Base-by-base conservation (phyloP, 2,797 vertebrate genomes). In the Momotus momota region DNA sequence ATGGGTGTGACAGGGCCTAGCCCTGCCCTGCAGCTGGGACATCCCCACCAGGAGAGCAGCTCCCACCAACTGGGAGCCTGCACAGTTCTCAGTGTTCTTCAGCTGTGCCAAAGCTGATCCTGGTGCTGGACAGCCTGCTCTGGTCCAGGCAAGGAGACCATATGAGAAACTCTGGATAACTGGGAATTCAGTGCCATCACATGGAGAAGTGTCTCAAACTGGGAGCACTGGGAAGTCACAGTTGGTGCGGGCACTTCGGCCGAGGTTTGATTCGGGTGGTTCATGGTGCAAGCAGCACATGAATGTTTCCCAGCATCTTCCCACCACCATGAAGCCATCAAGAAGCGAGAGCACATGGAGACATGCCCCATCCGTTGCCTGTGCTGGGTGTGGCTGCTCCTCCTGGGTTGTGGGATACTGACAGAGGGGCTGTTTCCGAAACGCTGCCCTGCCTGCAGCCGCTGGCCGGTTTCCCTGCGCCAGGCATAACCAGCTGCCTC, bases 31-130 rank as follows among this genome's bases (percentile, higher is more conserved):
- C 73, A 52, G 71, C 69, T 29, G 61, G 26, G 81, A 81, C 13
- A 4, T 23, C 51, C 54, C 38, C 4, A 2, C 69, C 0, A 1
- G 35, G 55, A 78, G n/a, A 54, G 60, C 71, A 22, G 87, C 46
- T 46, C 54, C 58, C 1, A 1, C 35, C 0, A 0, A 0, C n/a
- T 2, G 26, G 46, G 65, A 88, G 41, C 57, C 33, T 0, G 0
- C 0, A 0, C 0, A 5, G 7, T 46, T 21, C 41, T 8, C 52
- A n/a, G 31, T 26, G 8, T 27, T 31, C 6, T 0, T 3, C 1
- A 23, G 80, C 80, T 83, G 40, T 66, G 20, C 45, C 0, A 1
- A 71, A 41, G 86, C 88, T 1, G 2, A 41, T 74, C 65, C 69
- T 17, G 57, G 38, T 45, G 58, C 69, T 0, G 19, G n/a, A 75